Base-by-base conservation (phyloP, 1,140 invertebrate species). In the Berghia stephanieae region DNA sequence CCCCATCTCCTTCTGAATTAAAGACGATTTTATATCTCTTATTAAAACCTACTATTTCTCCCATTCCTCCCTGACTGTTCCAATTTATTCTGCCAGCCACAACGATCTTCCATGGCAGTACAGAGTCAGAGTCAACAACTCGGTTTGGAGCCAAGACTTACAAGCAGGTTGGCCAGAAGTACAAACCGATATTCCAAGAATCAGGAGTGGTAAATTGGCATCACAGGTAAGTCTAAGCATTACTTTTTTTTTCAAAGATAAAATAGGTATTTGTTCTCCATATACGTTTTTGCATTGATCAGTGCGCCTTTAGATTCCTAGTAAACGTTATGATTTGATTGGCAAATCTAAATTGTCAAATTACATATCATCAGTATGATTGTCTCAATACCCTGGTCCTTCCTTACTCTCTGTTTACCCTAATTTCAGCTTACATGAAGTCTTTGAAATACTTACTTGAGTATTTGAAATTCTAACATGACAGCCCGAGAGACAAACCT, bases 61-160 rank as follows among this genome's bases (percentile, higher is more conserved):
- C 5, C 27, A 18, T 8, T 24, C 44, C 5, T 46, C 38, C 49
- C 16, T 27, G 8, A 18, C 70, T 49, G 8, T 42, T 36, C 44
- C 38, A 38, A 44, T 18, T 43, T 36, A n/a, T 43, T 21, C n/a
- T 79, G 42, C 77, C 89, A 96, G 95, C 69, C 95, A 96, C 89
- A 96, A 96, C 89, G 95, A 96, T 89, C 92, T 96, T 84, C 93
- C 95, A 52, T 95, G 94, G 93, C 95, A 95, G 85, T 92, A 95
- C 78, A 91, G 94, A 79, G 94, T 94, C 84, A 94, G 94, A 87
- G 92, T 94, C 77, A 93, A 95, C 88, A 96, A 96, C 89, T 93
- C 94, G 88, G 91, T 97, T 63, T 92, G 93, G 60, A 95, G 96
- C 88, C 92, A 92, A 69, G 93, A 95, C 84, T 91, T 96, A 43